Conservation (phyloP, 2,888 invertebrate species). For the Matsumyia berberina region DNA sequence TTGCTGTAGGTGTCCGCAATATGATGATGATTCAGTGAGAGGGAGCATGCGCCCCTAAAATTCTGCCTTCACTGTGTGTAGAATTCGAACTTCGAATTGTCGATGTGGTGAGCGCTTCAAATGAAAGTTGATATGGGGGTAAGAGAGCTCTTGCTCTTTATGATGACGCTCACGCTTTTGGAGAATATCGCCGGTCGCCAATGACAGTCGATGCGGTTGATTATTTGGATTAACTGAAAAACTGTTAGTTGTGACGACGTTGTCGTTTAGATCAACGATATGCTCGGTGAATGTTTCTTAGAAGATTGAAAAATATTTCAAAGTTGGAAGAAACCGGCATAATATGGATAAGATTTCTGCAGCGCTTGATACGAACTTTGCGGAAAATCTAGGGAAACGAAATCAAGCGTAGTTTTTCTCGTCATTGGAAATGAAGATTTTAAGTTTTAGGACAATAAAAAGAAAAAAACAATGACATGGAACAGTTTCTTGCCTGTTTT, state of each 20-base stretch:
- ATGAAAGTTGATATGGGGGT: constrained; percentile 71
- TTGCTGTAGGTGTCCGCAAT: constrained; percentile 53
- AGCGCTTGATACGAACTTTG: too few relatives aligned
- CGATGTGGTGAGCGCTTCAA: constrained; percentile 19
- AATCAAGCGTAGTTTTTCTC: too few relatives aligned
- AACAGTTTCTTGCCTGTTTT: too few relatives aligned
- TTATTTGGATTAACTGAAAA: constrained; percentile 37
- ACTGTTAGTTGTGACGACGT: neutral
- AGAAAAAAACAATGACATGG: too few relatives aligned
- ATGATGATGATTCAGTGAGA: constrained; percentile 55
- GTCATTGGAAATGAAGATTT: too few relatives aligned
- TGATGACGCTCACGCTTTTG: constrained; percentile 45
- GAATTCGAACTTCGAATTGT: constrained; percentile 69
- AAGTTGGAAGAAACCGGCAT: neutral
- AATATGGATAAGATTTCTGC: too few relatives aligned
- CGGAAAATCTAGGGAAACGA: too few relatives aligned
- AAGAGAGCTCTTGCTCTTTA: constrained; percentile 33
- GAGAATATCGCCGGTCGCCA: constrained; percentile 32
- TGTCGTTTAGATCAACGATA: too few relatives aligned
- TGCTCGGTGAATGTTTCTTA: too few relatives aligned
- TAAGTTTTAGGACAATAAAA: too few relatives aligned
- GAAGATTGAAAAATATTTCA: constrained; percentile 14
- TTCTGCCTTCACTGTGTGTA: neutral
- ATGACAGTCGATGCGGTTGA: constrained; percentile 34
- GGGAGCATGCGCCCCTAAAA: constrained; percentile 74